phyloP scores from a whole-genome alignment of 2,113 vertebrate genomes.

The Pluvialis apricaria region DNA sequence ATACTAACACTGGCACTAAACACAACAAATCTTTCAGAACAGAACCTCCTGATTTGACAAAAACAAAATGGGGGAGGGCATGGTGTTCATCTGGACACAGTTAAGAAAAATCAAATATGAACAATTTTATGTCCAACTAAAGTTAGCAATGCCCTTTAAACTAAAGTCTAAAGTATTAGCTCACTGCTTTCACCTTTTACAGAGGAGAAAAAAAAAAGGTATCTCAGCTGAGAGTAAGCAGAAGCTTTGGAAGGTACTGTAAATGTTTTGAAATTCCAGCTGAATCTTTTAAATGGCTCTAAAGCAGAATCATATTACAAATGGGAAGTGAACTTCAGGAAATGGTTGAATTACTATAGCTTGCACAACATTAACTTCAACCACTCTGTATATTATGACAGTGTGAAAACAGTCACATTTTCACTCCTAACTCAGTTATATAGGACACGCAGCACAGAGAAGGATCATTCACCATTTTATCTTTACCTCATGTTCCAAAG shows the following conservation, averaged over 20 bases:
- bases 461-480: not conserved
- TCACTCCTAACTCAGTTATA: not conserved
- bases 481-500: not conserved
- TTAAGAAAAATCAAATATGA: not conserved
- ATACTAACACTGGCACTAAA: not conserved
- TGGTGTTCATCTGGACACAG: not conserved
- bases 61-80: not conserved
- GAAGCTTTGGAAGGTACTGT: not conserved
- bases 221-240: not conserved
- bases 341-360: not conserved
- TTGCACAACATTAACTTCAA: not conserved
- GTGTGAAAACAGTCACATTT: not conserved
- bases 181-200: not conserved
- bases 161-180: not conserved
- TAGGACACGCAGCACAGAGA: not conserved
- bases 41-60: not conserved
- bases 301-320: not conserved
- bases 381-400: not conserved
- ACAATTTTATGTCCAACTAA: not conserved
- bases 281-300: not conserved
- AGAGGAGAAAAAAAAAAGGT: no score
- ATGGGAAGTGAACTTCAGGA: not conserved
- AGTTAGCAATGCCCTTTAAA: not conserved
- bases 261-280: not conserved
- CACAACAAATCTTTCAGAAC: not conserved